Percentiles rank a stretch among this genome's conserved stretches.
Evolutionary conservation across 2,113 vertebrate species (phyloP).

Genomic region (Chinchilla lanigera): DNA sequence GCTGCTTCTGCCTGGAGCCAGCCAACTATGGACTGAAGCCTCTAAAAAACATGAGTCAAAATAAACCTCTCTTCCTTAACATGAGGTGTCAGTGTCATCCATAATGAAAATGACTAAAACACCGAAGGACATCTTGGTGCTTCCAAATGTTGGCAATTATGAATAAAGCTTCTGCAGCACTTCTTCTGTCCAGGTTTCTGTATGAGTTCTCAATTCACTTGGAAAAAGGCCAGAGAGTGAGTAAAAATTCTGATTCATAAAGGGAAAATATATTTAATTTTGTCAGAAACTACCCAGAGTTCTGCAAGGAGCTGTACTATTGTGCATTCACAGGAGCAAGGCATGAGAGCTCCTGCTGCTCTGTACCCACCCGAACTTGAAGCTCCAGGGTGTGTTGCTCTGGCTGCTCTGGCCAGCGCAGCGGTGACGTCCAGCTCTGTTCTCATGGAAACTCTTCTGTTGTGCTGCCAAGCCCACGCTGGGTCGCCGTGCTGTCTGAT

Average conservation of each 20-base stretch:
- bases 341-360: neutral
- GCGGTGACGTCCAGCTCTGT: neutral
- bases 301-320: neutral
- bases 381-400: too few relatives aligned
- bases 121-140: neutral
- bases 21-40: neutral
- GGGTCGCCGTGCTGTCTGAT: accelerated
- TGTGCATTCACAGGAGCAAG: neutral
- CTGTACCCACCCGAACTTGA: neutral
- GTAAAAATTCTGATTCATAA: neutral
- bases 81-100: neutral
- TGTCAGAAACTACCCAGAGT: neutral
- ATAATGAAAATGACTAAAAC: neutral
- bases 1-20: neutral
- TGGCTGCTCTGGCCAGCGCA: too few relatives aligned
- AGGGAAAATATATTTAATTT: neutral
- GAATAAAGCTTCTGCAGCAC: too few relatives aligned
- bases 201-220: neutral
- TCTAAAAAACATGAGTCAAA: neutral
- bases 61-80: neutral
- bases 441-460: too few relatives aligned
- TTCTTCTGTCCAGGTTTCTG: too few relatives aligned
- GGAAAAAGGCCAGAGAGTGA: neutral
- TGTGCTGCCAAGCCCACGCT: neutral
- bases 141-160: neutral